Base-by-base conservation (phyloP, 2,888 invertebrate genomes). In the Campoplex nolae region DNA sequence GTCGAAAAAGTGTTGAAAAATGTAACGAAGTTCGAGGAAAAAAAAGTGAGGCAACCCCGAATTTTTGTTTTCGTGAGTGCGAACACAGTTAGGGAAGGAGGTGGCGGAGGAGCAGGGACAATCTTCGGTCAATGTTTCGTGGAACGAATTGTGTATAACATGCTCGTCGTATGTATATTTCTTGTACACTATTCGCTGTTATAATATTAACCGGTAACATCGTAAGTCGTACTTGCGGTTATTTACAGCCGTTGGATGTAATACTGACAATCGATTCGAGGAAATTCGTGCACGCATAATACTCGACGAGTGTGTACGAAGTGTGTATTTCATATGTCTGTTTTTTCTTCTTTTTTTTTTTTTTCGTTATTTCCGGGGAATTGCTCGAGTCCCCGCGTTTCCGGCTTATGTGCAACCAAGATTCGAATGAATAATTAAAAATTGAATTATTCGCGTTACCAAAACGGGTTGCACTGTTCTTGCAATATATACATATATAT, bases 261-360 rank as follows among this genome's bases (percentile, higher is more conserved):
- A 62, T 8, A 28, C 58, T 45, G 75, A 75, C 75, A 62, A 75
- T 58, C 75, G 75, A 62, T 62, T 75, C 75, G 62, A 62, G 75
- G 75, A 62, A 75, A 75, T 75, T 48, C 56, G 35, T 56, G 56
- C n/a, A 54, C 56, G 56, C 74, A 68, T 42, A 45, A 23, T 32
- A 16, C 23, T 45, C 71, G 71, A 3, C 45, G 58, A 28, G 28
- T 23, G 28, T 23, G 28, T 58, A 58, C 16, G 13, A 13, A 62
- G 62, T 62, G 32, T 62, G 32, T 18, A 32, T 62, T 62, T 62
- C 62, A 16, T 62, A 16, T 28, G 3, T 28, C 16, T 16, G 58
- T 11, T 58, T 58, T 28, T 58, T 28, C 11, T 28, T 58, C 9
- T 13, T 13, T 6, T 38, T 38, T 3, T 6, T 4, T 38, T 38